These are phyloP conservation scores for Prionailurus bengalensis DNA, from an alignment of 2,113 vertebrate species.

Conservation along the genomic window DNA sequence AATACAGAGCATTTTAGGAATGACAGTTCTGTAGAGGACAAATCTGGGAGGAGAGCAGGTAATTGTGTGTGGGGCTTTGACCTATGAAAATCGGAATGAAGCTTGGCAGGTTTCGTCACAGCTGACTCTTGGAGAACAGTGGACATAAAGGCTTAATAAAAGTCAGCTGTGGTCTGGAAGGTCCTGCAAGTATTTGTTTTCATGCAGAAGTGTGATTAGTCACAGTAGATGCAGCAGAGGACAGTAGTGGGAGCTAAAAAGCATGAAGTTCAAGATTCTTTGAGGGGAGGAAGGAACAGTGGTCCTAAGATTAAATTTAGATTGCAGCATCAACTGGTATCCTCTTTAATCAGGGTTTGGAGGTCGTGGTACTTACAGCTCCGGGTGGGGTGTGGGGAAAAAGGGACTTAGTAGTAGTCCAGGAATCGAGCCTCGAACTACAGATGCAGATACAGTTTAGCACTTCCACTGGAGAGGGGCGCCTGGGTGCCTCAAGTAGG, in stretches of 20 bases:
- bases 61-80: not conserved
- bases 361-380: not conserved
- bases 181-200: constrained; percentile 45
- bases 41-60: not conserved
- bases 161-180: not conserved
- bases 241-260: not conserved
- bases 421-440: not conserved
- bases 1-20: constrained; percentile 32
- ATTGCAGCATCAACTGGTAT: not conserved
- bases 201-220: not conserved
- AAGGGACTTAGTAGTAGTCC: not conserved
- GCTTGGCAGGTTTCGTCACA: not conserved
- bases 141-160: not conserved
- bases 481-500: too few relatives aligned
- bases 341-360: not conserved
- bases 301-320: not conserved
- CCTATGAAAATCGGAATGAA: constrained; percentile 17
- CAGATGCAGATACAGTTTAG: not conserved
- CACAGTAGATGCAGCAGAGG: not conserved
- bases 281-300: not conserved
- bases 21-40: not conserved
- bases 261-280: constrained; percentile 41
- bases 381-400: not conserved
- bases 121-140: not conserved
- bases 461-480: not conserved